Percentiles rank a stretch among this genome's conserved stretches.
phyloP scores from a whole-genome alignment of 2,113 vertebrate genomes.

The Podilymbus podiceps region DNA sequence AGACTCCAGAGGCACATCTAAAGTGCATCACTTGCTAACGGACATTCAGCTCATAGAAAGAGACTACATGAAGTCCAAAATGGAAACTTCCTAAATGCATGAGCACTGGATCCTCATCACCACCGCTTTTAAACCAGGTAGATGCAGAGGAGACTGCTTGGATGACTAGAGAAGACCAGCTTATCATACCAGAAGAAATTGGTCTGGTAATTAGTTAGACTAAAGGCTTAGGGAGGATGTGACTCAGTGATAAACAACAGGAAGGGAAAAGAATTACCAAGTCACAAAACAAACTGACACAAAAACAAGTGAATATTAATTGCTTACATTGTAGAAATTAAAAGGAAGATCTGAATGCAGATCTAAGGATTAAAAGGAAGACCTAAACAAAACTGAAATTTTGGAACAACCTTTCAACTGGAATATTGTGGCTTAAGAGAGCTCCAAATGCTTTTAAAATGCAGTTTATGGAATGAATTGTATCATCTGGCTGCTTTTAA shows the following conservation, averaged over 20 bases:
- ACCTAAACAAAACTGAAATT: not conserved
- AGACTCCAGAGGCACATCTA: not conserved
- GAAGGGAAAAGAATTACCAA: not conserved
- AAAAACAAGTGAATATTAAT: not conserved
- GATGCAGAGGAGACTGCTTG: not conserved
- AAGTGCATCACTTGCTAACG: fast-evolving
- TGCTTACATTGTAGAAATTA: not conserved
- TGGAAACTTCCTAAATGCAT: not conserved
- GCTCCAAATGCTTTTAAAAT: not conserved
- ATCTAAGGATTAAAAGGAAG: not conserved
- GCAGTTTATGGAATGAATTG: not conserved
- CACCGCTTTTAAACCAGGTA: not conserved
- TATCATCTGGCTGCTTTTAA: not conserved
- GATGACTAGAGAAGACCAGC: not conserved
- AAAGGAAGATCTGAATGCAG: not conserved
- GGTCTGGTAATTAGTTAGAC: not conserved
- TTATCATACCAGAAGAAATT: not conserved
- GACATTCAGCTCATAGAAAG: not conserved
- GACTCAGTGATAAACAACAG: constrained; percentile 14
- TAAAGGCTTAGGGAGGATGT: constrained; percentile 1
- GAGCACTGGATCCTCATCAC: not conserved
- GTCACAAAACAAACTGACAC: not conserved
- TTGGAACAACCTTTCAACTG: not conserved
- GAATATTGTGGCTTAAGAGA: not conserved
- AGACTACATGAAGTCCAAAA: not conserved